Evolutionary conservation across 2,888 invertebrate species (phyloP).

Genomic region (Monopis laevigella): DNA sequence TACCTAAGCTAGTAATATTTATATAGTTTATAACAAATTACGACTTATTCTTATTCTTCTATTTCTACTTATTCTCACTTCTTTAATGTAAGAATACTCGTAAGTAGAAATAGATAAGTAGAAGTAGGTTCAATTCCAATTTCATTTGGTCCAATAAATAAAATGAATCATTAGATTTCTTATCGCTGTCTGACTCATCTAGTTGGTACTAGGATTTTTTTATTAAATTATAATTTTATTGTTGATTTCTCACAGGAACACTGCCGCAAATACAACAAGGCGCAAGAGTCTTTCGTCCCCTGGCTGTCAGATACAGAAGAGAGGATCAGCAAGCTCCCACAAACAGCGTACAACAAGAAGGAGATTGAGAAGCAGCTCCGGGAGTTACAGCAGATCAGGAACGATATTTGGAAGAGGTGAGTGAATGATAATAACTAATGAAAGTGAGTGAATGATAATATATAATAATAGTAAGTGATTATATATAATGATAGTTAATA

Average conservation of each 20-base stretch:
- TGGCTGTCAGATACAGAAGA: constrained; percentile 91
- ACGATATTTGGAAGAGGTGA: constrained; percentile 88
- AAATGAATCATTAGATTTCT: neutral
- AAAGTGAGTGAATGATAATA: too few species aligned
- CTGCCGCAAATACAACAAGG: constrained; percentile 88
- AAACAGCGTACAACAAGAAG: constrained; percentile 83
- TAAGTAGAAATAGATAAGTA: too few species aligned
- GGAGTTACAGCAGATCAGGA: constrained; percentile 88
- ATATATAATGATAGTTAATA: too few species aligned
- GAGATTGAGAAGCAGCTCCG: constrained; percentile 89
- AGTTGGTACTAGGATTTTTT: too few species aligned
- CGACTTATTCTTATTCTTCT: too few species aligned
- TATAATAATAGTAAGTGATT: too few species aligned
- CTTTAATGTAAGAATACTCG: too few species aligned
- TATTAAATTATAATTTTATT: neutral
- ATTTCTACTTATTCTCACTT: too few species aligned
- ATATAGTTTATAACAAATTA: too few species aligned
- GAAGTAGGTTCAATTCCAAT: too few species aligned
- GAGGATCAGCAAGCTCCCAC: constrained; percentile 79
- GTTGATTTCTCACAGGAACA: constrained; percentile 69
- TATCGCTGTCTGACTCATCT: neutral
- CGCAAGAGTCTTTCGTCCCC: constrained; percentile 84
- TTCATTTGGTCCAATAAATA: neutral
- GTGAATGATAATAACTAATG: too few species aligned
- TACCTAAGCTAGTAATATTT: too few species aligned